Conservation (phyloP, 30 jellyfish, hydroid and myxozoan genomes). For the Hydra vulgaris region DNA sequence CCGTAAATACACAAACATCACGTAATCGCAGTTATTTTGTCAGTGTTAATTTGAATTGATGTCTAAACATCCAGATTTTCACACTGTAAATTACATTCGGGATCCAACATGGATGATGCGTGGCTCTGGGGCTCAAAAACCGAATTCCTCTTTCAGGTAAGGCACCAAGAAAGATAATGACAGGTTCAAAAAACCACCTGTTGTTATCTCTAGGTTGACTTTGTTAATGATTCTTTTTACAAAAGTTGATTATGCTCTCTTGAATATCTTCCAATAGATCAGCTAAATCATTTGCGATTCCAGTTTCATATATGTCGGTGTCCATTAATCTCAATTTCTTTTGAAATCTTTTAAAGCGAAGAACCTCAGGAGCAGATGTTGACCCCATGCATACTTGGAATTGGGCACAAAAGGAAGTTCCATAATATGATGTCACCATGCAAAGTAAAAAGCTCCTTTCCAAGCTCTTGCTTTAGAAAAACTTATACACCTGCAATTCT, state of each 20-base stretch:
- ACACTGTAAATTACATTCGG: neutral
- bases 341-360: neutral
- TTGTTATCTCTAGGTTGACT: neutral
- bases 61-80: neutral
- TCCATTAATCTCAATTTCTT: neutral
- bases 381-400: neutral
- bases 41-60: conserved; percentile 4
- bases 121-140: conserved; percentile 6
- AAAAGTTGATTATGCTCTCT: neutral
- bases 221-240: neutral
- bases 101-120: neutral
- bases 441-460: too few relatives aligned
- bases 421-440: neutral
- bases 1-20: neutral
- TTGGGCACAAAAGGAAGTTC: neutral
- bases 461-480: too few relatives aligned
- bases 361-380: neutral
- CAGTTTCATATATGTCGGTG: neutral
- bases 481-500: too few relatives aligned
- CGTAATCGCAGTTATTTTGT: neutral
- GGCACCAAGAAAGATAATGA: neutral
- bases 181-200: neutral
- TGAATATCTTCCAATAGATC: neutral
- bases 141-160: neutral
- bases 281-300: neutral